Evolutionary conservation across 2,113 vertebrate species (phyloP).

Genomic region (Phyllostomus hastatus): DNA sequence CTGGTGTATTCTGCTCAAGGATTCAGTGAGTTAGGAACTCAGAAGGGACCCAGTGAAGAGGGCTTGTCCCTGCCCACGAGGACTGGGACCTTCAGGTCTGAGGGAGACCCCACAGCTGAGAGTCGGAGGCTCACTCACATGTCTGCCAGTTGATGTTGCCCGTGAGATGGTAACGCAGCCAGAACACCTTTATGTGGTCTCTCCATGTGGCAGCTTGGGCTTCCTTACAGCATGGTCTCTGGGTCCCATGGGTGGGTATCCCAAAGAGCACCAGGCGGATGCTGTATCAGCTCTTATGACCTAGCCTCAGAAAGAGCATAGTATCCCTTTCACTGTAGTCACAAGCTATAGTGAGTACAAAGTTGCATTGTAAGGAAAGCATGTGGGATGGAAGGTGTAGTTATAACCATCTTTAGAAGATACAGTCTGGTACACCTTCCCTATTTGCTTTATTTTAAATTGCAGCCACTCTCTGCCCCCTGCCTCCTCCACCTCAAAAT

Average conservation of each 20-base stretch:
- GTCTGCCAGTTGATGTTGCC: background rate
- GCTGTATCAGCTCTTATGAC: background rate
- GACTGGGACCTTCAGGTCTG: background rate
- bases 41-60: background rate
- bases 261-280: background rate
- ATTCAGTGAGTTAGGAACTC: no score
- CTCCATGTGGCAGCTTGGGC: background rate
- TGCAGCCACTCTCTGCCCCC: background rate
- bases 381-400: no score
- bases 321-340: background rate
- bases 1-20: background rate
- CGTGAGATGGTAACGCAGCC: no score
- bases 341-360: background rate
- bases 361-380: background rate
- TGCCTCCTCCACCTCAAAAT: background rate
- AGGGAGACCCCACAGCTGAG: background rate
- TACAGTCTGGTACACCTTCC: background rate
- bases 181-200: background rate
- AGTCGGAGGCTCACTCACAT: background rate
- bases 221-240: background rate
- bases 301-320: background rate
- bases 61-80: background rate
- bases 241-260: background rate
- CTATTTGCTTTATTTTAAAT: background rate
- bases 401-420: background rate